Evolutionary conservation across 35 echinoderm and acorn worm species (phyloP).

Genomic region (Heliocidaris tuberculata): DNA sequence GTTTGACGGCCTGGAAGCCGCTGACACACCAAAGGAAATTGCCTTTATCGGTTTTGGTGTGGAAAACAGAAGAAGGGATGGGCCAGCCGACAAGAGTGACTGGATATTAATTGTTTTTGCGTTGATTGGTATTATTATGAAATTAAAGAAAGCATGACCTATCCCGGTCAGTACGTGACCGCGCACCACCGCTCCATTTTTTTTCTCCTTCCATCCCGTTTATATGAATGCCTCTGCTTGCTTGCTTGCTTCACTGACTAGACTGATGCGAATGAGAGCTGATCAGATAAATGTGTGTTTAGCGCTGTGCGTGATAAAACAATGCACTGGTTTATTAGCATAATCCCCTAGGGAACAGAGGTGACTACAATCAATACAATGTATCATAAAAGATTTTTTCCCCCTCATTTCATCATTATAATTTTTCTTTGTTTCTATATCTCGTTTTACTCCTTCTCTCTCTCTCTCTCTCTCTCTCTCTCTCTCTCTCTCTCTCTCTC

Average conservation of each 20-base stretch:
- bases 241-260: neutral
- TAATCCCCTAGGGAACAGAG: neutral
- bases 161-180: neutral
- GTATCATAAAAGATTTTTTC: neutral
- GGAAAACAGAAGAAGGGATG: slow-evolving; percentile 7
- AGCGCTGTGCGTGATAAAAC: slow-evolving; percentile 7
- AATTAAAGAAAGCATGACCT: slow-evolving; percentile 33
- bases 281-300: neutral
- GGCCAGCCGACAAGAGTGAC: neutral
- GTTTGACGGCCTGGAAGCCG: slow-evolving; percentile 41
- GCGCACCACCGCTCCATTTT: neutral
- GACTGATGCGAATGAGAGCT: neutral
- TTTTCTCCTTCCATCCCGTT: neutral
- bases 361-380: neutral
- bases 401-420: neutral
- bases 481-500: too few species aligned
- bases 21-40: slow-evolving; percentile 50
- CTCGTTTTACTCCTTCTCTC: neutral
- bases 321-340: neutral
- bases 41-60: slow-evolving; percentile 43
- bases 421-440: neutral
- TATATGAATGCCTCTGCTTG: slow-evolving; percentile 4
- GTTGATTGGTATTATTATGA: slow-evolving; percentile 38
- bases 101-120: slow-evolving; percentile 50
- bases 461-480: neutral